These are phyloP conservation scores for Elmis aenea DNA, from an alignment of 2,888 invertebrate species.

Conservation along the genomic window DNA sequence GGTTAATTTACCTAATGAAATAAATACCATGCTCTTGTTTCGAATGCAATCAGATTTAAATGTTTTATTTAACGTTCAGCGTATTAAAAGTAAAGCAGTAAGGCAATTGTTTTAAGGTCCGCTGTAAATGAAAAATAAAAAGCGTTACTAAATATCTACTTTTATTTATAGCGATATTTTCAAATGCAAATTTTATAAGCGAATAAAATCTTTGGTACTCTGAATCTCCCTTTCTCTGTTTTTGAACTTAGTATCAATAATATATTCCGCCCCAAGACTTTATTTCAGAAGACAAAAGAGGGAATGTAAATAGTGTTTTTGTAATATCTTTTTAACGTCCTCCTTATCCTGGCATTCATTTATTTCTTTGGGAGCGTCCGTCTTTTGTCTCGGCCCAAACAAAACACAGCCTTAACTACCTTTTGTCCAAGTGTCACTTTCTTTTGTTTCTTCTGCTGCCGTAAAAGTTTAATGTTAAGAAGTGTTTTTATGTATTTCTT, in stretches of 20 bases:
- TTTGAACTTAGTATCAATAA: constrained; percentile 20
- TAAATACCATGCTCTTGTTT: too few relatives aligned
- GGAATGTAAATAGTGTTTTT: constrained; percentile 49
- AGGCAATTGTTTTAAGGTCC: too few relatives aligned
- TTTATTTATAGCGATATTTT: too few relatives aligned
- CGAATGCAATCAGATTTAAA: too few relatives aligned
- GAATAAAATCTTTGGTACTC: too few relatives aligned
- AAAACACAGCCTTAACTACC: constrained; percentile 49
- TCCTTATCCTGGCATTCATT: constrained; percentile 45
- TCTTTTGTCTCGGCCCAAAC: constrained; percentile 44
- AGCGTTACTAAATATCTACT: too few relatives aligned
- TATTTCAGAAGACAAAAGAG: constrained; percentile 41
- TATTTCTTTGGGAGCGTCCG: constrained; percentile 46
- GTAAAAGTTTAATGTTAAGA: constrained; percentile 42
- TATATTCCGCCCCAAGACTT: constrained; percentile 29
- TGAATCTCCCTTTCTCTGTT: too few relatives aligned
- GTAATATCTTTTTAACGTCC: constrained; percentile 49
- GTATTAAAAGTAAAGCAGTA: too few relatives aligned
- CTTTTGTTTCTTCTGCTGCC: constrained; percentile 43
- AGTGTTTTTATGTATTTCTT: constrained; percentile 35
- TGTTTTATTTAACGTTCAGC: too few relatives aligned
- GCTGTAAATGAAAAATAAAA: too few relatives aligned
- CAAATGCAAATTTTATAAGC: too few relatives aligned
- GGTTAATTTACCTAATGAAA: too few relatives aligned
- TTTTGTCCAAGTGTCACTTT: constrained; percentile 49